Evolutionary conservation across 2,113 vertebrate genomes (phyloP), one percentile per base, ranked within the genome.

Genomic region (Pachycephala philippinensis): DNA sequence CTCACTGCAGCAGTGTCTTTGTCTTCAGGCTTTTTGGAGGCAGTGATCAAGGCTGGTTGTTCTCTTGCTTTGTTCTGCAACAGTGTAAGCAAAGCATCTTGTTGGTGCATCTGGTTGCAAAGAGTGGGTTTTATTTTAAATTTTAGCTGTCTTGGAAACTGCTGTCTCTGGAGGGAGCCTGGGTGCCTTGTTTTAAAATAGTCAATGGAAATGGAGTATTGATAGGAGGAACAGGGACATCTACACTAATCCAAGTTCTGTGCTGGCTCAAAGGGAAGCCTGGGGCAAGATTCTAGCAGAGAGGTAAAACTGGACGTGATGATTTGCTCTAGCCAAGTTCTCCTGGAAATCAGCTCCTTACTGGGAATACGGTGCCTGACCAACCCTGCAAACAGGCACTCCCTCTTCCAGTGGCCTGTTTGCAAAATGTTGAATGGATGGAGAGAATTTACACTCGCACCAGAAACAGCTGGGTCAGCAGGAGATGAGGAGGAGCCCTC

Each of bases 401-500:
- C 89, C 91, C 64, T 93, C 60, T 92, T 92, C 50, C 91, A 94
- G 28, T 42, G 80, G 52, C 79, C 75, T 95, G 87, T 89, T 78
- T 93, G 88, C 53, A 89, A 63, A 86, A 75, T 39, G 30, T 83
- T 93, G 89, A 95, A 88, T 89, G 80, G 69, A 90, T 63, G 65
- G 56, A 53, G 81, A 57, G 60, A 80, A 75, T 64, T 95, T 50
- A 68, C 47, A 39, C 63, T 68, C 11, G 0, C n/a, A 87, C 35
- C 75, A 92, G 86, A 84, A 95, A 92, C n/a, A 70, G 65, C 19
- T 0, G 2, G 65, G 31, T 89, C 92, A 78, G 85, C 88, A 95
- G 86, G 93, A 91, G 81, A 80, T 87, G 79, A 92, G 88, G 80
- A 96, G 90, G 68, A 93, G 76, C 82, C 10, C 79, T 91, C 45